A percentile compares a stretch with the other conserved stretches of the same genome.
phyloP scores from a whole-genome alignment of 2,113 vertebrate genomes.

The Menura novaehollandiae region DNA sequence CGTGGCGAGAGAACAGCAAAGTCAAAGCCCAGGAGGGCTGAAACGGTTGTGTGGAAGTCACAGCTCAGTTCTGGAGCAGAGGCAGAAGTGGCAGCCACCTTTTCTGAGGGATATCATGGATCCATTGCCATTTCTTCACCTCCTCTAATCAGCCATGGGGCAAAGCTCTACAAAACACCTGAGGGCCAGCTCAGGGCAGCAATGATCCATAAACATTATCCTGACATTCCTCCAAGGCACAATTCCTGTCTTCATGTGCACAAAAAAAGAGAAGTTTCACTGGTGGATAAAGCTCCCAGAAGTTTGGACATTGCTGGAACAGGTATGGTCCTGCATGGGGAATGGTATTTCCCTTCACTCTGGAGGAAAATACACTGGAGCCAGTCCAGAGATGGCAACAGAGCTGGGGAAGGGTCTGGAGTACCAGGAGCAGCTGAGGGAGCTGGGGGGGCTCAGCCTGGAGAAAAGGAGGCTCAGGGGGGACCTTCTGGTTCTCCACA shows the following conservation, averaged over 20 bases:
- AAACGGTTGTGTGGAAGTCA: neutral
- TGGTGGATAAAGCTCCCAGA: neutral
- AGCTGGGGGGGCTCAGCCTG: neutral
- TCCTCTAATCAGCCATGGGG: neutral
- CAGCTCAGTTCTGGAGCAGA: neutral
- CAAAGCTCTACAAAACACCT: neutral
- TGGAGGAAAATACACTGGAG: neutral
- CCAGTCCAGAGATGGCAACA: neutral
- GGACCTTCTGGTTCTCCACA: accelerated
- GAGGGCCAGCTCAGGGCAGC: neutral
- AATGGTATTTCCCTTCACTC: neutral
- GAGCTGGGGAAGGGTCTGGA: neutral
- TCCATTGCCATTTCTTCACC: neutral
- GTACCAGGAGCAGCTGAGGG: neutral
- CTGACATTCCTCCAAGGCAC: neutral
- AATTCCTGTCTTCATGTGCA: too few species aligned
- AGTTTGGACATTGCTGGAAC: neutral
- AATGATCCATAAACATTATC: neutral
- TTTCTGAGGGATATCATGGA: neutral
- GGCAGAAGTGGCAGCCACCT: neutral
- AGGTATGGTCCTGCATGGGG: too few species aligned
- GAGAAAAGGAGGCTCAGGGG: neutral
- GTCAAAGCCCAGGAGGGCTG: neutral
- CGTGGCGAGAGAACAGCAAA: neutral
- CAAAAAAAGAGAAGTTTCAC: neutral